phyloP scores from a whole-genome alignment of 1,140 invertebrate species.

The Lethrus apterus region DNA sequence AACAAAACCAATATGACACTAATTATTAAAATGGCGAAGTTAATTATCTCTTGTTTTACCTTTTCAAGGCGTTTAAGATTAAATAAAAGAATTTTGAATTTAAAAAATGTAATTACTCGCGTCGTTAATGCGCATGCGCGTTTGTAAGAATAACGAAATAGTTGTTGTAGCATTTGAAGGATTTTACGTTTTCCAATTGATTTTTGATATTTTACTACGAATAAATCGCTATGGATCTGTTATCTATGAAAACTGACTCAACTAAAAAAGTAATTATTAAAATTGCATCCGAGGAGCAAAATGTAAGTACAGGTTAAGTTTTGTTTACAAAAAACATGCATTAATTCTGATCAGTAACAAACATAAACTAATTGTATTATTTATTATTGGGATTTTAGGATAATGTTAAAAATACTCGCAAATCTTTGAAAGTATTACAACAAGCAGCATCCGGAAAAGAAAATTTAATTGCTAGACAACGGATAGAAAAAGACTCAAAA shows the following conservation, averaged over 20 bases:
- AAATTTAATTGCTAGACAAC: constrained; percentile 51
- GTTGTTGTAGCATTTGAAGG: background rate
- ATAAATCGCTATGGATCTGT: background rate
- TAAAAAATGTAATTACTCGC: no score
- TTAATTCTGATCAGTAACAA: background rate
- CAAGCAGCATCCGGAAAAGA: constrained; percentile 54
- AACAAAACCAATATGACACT: background rate
- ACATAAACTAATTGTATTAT: constrained; percentile 13
- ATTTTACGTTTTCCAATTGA: background rate
- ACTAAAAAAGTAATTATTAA: constrained; percentile 41
- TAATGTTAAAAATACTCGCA: constrained; percentile 45
- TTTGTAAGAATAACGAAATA: background rate
- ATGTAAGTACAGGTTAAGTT: constrained; percentile 37
- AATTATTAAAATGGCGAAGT: constrained; percentile 1
- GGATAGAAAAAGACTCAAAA: constrained; percentile 25
- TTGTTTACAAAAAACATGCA: no score
- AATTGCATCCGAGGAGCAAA: constrained; percentile 42
- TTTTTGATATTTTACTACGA: background rate
- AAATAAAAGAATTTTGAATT: no score
- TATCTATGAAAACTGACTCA: constrained; percentile 30
- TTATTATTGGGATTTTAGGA: constrained; percentile 32
- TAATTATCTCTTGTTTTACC: no score
- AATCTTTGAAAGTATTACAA: constrained; percentile 55
- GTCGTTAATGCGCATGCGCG: background rate
- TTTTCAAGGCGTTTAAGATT: no score